Evolutionary conservation across 92 coral and sea anemone species (phyloP).

Genomic region (Micromussa lordhowensis): DNA sequence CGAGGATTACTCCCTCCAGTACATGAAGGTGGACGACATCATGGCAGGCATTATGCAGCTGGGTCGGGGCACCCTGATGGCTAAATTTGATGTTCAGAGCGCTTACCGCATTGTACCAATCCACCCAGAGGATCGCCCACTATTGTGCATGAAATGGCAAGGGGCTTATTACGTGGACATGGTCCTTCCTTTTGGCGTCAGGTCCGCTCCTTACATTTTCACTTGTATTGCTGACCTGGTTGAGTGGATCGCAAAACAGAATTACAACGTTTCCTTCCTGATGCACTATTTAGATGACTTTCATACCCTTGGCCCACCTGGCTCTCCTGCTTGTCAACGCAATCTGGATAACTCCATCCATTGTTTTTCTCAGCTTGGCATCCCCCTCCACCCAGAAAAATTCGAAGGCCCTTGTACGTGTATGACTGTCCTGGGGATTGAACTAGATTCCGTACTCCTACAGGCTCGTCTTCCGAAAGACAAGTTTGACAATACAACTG

Average conservation of each 20-base stretch:
- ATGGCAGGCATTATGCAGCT: too few relatives aligned
- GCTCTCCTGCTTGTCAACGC: not conserved
- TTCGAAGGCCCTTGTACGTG: constrained; percentile 6
- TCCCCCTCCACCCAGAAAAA: too few relatives aligned
- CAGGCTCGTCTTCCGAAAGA: constrained; percentile 11
- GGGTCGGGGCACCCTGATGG: too few relatives aligned
- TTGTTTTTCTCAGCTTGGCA: too few relatives aligned
- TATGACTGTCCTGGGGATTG: too few relatives aligned
- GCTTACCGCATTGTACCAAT: too few relatives aligned
- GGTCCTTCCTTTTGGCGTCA: constrained; percentile 17
- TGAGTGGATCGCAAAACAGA: not conserved
- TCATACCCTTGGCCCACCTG: not conserved
- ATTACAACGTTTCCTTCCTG: too few relatives aligned
- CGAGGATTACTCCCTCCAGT: too few relatives aligned
- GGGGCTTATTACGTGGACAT: not conserved
- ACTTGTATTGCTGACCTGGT: not conserved
- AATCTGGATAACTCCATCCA: not conserved
- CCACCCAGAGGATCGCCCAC: too few relatives aligned
- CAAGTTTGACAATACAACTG: constrained; percentile 5
- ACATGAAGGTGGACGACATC: too few relatives aligned
- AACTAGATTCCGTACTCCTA: not conserved
- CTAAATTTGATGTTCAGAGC: too few relatives aligned
- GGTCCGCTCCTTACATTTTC: not conserved
- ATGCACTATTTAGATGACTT: too few relatives aligned
- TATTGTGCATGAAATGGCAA: constrained; percentile 11